Conservation (phyloP, 2,888 invertebrate genomes). For the Dilophus febrilis region DNA sequence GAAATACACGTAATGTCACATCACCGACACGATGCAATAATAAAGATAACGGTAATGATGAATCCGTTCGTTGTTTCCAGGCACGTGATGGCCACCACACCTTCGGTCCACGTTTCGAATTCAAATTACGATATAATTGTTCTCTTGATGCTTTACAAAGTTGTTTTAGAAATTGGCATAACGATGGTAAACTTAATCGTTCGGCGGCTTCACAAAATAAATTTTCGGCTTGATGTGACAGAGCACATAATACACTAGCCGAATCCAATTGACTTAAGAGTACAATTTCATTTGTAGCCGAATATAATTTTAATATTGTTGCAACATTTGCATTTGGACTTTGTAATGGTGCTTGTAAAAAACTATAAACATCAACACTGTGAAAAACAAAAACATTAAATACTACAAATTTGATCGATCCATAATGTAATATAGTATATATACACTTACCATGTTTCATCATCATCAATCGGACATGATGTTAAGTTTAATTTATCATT, state of each 20-base stretch:
- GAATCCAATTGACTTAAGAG: conserved; percentile 61
- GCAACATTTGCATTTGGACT: conserved; percentile 36
- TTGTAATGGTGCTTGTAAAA: conserved; percentile 53
- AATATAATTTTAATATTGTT: conserved; percentile 27
- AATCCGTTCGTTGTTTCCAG: conserved; percentile 28
- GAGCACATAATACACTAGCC: conserved; percentile 73
- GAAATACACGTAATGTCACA: conserved; percentile 70
- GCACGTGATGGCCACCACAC: conserved; percentile 30
- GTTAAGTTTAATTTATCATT: conserved; percentile 42
- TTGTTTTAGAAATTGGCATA: conserved; percentile 65
- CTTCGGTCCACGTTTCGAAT: conserved; percentile 30
- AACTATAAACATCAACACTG: conserved; percentile 73
- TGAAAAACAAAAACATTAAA: too few relatives aligned
- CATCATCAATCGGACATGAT: conserved; percentile 47
- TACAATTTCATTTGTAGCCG: conserved; percentile 31
- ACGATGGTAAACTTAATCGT: conserved; percentile 66
- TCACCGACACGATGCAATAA: conserved; percentile 74
- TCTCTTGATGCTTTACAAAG: conserved; percentile 74
- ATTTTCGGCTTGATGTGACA: conserved; percentile 80
- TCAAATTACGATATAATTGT: conserved; percentile 36
- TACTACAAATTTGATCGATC: too few relatives aligned
- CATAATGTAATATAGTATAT: too few relatives aligned
- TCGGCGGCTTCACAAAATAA: conserved; percentile 79
- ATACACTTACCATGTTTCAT: conserved; percentile 47
- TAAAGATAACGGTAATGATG: conserved; percentile 35